Base-by-base conservation (phyloP, 2,888 invertebrate species). In the Drosophila sordidula region DNA sequence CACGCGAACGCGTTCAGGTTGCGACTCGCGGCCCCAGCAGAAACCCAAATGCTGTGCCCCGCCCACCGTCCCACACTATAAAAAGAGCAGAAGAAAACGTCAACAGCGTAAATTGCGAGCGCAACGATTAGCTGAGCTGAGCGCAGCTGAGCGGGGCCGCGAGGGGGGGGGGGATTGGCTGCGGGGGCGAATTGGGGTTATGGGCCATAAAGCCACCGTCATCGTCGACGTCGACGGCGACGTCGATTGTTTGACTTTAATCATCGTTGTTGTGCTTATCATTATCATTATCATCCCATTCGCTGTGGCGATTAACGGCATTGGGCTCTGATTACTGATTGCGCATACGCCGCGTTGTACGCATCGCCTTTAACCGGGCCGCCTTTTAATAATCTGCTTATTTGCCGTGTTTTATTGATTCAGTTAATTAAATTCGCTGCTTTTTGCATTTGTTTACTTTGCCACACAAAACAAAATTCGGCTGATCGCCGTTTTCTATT, bases 361-460 rank as follows among this genome's bases (percentile, higher is more conserved):
- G 63, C 63, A 49, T 62, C 45, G 63, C 73, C 73, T 75, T 75
- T 54, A 75, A 77, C 74, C 78, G 29, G 59, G 49, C 83, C 82
- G 62, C 57, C 42, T 18, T 25, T 29, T 36, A 42, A 41, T 47
- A 62, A 75, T 62, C 56, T 70, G 65, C 64, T 64, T 63, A 64
- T 63, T 63, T 63, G 51, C 44, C 66, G 39, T 52, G 74, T 58
- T 63, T 34, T 87, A 85, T 88, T 79, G 88, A 86, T 69, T 77
- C 42, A 70, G 83, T 77, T 83, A 83, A 83, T 83, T 85, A 88
- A 86, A 81, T 81, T 73, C 71, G 14, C 67, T 58, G 25, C 3
- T 59, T 78, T 61, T 51, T 51, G n/a, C 6, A 29, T 6, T 39
- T 16, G 8, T 16, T 39, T 16, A 34, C 34, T 38, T 52, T 34